Conservation (phyloP, 2,797 vertebrate genomes). For the Danio kyathit region DNA sequence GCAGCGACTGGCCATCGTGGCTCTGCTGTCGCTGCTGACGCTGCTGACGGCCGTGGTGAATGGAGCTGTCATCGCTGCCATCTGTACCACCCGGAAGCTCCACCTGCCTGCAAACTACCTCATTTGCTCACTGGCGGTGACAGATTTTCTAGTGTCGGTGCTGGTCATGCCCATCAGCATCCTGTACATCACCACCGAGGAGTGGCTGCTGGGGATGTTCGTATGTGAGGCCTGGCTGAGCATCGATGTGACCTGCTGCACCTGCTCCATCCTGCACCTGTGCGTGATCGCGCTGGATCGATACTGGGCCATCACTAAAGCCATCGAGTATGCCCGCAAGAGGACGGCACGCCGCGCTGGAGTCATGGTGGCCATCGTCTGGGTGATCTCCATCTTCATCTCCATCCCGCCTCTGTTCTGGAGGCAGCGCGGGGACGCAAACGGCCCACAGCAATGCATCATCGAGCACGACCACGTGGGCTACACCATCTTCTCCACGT, state of each 20-base stretch:
- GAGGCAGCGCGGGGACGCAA: slow-evolving; percentile 76
- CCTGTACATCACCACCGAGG: slow-evolving; percentile 85
- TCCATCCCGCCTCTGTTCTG: slow-evolving; percentile 90
- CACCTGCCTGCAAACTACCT: slow-evolving; percentile 91
- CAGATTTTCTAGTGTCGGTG: slow-evolving; percentile 88
- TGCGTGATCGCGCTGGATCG: slow-evolving; percentile 90
- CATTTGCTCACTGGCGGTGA: slow-evolving; percentile 91
- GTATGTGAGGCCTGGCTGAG: slow-evolving; percentile 90
- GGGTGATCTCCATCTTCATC: slow-evolving; percentile 88
- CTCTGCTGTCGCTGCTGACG: slow-evolving; percentile 81
- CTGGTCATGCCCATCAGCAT: slow-evolving; percentile 92
- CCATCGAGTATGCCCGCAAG: slow-evolving; percentile 86
- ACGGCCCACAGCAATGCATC: slow-evolving; percentile 75
- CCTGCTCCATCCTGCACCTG: slow-evolving; percentile 91
- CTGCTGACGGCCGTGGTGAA: slow-evolving; percentile 85
- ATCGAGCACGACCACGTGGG: slow-evolving; percentile 88
- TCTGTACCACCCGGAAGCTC: slow-evolving; percentile 89
- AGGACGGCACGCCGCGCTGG: slow-evolving; percentile 83
- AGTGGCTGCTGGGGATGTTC: slow-evolving; percentile 86
- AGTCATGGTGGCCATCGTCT: slow-evolving; percentile 83
- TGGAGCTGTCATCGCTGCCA: slow-evolving; percentile 84
- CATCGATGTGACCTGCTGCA: slow-evolving; percentile 92
- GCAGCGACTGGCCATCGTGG: slow-evolving; percentile 80
- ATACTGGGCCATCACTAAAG: slow-evolving; percentile 93
- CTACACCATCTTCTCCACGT: slow-evolving; percentile 90